Conservation (phyloP, 2,797 vertebrate species). For the Oreochromis mossambicus region DNA sequence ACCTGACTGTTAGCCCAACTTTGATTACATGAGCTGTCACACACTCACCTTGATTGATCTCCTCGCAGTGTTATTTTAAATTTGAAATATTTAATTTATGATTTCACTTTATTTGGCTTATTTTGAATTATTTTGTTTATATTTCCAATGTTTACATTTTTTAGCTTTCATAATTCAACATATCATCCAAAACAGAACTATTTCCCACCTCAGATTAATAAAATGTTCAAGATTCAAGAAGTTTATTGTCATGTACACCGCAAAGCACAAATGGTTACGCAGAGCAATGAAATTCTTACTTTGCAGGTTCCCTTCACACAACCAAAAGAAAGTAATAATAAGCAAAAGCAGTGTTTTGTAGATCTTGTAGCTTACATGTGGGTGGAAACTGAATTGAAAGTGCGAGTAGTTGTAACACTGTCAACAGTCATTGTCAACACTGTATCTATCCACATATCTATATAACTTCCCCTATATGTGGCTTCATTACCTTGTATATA, state of each 20-base stretch:
- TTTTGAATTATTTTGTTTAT: neutral
- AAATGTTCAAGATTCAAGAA: neutral
- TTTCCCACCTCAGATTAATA: accelerated
- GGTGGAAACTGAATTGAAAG: no score
- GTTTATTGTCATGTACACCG: no score
- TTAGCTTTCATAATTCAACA: neutral
- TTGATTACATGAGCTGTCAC: accelerated
- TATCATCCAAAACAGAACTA: neutral
- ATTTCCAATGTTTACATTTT: neutral
- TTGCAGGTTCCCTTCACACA: no score
- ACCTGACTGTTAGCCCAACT: neutral
- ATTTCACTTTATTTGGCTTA: accelerated
- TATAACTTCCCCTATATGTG: accelerated
- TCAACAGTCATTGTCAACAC: no score
- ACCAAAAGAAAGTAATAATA: no score
- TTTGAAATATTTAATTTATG: neutral
- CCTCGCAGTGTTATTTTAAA: neutral
- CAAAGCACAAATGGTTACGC: no score
- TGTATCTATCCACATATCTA: neutral
- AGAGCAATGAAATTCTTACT: no score
- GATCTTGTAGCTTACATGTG: no score
- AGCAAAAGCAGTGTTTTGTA: no score
- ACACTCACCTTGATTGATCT: neutral
- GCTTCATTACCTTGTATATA: neutral
- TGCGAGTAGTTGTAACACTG: accelerated